Percentiles rank a stretch among this genome's conserved stretches.
These are phyloP conservation scores for Chrosomus eos DNA, from an alignment of 2,797 vertebrate genomes.

Conservation along the genomic window DNA sequence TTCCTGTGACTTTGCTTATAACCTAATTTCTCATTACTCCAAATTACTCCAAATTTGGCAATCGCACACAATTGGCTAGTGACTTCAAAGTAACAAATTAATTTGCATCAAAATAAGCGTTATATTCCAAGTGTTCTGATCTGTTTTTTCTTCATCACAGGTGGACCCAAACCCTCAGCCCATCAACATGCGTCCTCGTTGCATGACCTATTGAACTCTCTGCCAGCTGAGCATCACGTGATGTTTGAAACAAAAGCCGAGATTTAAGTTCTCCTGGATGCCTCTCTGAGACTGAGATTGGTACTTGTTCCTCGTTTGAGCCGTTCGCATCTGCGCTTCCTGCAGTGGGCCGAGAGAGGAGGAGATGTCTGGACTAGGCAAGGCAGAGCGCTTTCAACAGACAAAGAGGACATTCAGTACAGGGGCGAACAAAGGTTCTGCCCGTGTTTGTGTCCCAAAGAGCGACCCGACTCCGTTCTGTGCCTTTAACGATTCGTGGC, in stretches of 20 bases:
- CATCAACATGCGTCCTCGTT: slow-evolving; percentile 82
- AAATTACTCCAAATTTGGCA: not conserved
- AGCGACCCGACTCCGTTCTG: slow-evolving; percentile 16
- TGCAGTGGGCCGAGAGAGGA: slow-evolving; percentile 56
- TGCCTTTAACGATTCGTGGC: slow-evolving; percentile 4
- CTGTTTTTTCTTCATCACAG: slow-evolving; percentile 66
- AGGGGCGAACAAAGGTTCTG: slow-evolving; percentile 33
- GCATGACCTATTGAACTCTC: slow-evolving; percentile 93
- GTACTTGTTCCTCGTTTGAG: slow-evolving; percentile 60
- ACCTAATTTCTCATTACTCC: not conserved
- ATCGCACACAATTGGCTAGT: not conserved
- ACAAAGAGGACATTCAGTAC: slow-evolving; percentile 54
- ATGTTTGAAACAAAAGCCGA: slow-evolving; percentile 65
- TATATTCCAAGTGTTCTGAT: not conserved
- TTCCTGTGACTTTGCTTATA: not conserved
- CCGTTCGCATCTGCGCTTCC: slow-evolving; percentile 56
- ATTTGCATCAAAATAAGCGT: not conserved
- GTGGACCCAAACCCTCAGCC: slow-evolving; percentile 89
- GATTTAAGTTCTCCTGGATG: slow-evolving; percentile 75
- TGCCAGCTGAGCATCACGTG: slow-evolving; percentile 65
- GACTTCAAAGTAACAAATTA: not conserved
- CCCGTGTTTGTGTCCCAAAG: slow-evolving; percentile 21
- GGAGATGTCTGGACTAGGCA: slow-evolving; percentile 65
- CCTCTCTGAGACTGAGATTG: slow-evolving; percentile 67
- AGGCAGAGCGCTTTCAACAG: slow-evolving; percentile 56